phyloP scores from a whole-genome alignment of 2,113 vertebrate genomes.

The Isurus oxyrinchus region DNA sequence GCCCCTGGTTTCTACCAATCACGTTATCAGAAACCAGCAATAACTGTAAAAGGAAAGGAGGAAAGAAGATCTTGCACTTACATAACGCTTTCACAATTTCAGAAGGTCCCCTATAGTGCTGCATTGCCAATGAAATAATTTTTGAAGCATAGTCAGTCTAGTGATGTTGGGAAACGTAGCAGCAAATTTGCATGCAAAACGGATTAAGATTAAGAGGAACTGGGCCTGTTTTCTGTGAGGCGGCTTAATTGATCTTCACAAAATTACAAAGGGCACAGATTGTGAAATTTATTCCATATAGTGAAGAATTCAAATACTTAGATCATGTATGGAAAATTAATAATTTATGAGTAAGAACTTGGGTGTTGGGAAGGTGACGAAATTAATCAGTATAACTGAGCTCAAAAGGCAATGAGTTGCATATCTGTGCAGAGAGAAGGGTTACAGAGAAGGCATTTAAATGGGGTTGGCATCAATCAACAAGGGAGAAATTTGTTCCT shows the following conservation, averaged over 20 bases:
- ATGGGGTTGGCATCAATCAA: neutral
- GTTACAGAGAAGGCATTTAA: neutral
- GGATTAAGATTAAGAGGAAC: neutral
- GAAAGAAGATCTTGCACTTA: neutral
- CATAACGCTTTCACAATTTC: neutral
- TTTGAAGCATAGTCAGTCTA: neutral
- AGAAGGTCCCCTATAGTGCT: neutral
- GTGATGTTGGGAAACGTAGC: neutral
- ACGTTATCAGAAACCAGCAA: neutral
- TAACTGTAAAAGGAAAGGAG: neutral
- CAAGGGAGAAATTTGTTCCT: neutral
- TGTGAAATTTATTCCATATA: neutral
- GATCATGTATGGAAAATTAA: neutral
- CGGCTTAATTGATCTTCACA: neutral
- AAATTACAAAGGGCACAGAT: neutral
- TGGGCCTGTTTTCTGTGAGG: neutral
- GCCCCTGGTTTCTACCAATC: neutral
- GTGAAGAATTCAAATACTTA: neutral
- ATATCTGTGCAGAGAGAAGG: neutral
- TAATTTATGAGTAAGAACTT: neutral
- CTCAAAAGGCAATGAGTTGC: neutral
- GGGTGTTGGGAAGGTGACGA: neutral
- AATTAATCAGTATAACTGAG: neutral
- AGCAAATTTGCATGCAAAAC: too few species aligned
- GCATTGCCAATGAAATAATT: neutral